Percentiles rank a stretch among this genome's conserved stretches.
Evolutionary conservation across 2,113 vertebrate genomes (phyloP).

Genomic region (Telmatochromis sp.): DNA sequence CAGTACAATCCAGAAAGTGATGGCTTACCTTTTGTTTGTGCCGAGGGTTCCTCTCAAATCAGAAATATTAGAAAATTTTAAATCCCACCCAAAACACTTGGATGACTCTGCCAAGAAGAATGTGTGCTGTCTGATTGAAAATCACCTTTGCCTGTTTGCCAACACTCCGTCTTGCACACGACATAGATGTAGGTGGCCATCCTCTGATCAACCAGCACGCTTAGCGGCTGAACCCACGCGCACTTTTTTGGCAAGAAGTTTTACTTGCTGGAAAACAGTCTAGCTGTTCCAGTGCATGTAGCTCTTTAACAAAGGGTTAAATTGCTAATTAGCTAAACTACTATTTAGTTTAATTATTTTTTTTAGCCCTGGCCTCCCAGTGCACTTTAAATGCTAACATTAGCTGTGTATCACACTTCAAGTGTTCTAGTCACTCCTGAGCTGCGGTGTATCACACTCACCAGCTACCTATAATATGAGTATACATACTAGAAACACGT

Average conservation of each 20-base stretch:
- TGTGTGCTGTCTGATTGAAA: background rate
- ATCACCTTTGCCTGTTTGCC: background rate
- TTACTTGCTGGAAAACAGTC: background rate
- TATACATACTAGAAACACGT: background rate
- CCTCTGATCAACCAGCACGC: background rate
- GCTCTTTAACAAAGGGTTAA: background rate
- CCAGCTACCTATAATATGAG: background rate
- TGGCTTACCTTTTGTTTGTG: background rate
- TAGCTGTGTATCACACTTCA: background rate
- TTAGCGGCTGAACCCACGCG: background rate
- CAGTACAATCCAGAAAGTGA: background rate
- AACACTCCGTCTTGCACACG: background rate
- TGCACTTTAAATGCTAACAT: background rate
- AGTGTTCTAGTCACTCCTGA: background rate
- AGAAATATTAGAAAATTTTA: background rate
- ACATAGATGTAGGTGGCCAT: background rate
- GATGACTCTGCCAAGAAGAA: background rate
- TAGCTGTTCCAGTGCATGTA: background rate
- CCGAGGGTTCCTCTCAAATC: background rate
- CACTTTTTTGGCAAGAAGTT: background rate
- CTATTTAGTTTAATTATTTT: accelerated
- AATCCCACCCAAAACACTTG: background rate
- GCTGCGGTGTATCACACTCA: background rate
- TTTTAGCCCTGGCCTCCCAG: background rate
- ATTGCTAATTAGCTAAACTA: background rate